Percentiles rank a stretch among this genome's conserved stretches.
phyloP scores from a whole-genome alignment of 2,113 vertebrate species.

The Gambusia holbrooki region DNA sequence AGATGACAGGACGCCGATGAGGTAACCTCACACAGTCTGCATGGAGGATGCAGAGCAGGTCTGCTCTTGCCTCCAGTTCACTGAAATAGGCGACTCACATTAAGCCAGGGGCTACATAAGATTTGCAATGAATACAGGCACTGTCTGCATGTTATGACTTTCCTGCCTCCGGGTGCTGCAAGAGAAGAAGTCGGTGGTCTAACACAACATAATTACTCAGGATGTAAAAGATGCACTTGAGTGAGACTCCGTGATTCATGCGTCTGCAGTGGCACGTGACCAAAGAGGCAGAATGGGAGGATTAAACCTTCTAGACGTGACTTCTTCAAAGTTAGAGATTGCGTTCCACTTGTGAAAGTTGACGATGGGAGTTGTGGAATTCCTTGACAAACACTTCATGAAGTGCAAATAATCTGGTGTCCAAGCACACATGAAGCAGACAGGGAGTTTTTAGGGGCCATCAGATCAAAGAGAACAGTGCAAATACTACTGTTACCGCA shows the following conservation, averaged over 20 bases:
- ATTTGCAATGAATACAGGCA: background rate
- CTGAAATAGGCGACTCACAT: background rate
- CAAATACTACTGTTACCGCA: too few relatives aligned
- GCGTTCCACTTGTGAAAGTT: background rate
- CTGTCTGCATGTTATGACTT: background rate
- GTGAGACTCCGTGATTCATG: background rate
- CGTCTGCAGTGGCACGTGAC: background rate
- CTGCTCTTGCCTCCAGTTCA: background rate
- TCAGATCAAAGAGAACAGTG: background rate
- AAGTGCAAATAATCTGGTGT: background rate
- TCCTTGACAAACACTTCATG: background rate
- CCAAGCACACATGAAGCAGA: too few relatives aligned
- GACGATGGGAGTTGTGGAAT: background rate
- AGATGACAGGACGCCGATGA: background rate
- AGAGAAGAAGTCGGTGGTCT: conserved; percentile 1
- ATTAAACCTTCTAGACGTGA: background rate
- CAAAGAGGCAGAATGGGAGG: background rate
- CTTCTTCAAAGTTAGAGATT: background rate
- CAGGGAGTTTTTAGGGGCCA: background rate
- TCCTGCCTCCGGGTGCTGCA: background rate
- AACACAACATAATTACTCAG: background rate
- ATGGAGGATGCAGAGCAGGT: background rate
- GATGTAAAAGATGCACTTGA: background rate
- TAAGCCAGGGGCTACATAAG: background rate
- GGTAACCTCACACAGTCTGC: background rate